Evolutionary conservation across 2,888 invertebrate genomes (phyloP).

Genomic region (Agrilus biguttatus): DNA sequence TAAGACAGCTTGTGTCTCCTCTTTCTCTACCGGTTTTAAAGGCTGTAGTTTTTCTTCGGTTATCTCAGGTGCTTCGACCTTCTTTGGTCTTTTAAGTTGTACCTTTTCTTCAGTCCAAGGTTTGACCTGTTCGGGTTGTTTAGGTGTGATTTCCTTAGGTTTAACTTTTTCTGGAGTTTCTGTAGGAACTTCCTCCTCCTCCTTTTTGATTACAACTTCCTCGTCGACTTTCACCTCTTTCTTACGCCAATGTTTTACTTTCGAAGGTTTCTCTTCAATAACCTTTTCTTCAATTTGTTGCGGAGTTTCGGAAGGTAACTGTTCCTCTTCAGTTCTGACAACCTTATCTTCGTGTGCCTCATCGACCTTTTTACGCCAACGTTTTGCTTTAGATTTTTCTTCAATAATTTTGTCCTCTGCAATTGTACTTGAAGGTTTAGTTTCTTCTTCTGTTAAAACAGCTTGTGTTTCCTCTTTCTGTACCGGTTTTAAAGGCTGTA

Average conservation of each 20-base stretch:
- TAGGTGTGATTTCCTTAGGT: no score
- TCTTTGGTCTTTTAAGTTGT: not conserved
- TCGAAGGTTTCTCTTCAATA: slow-evolving; percentile 8
- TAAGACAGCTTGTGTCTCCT: not conserved
- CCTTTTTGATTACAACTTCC: slow-evolving; percentile 1
- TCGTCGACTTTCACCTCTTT: slow-evolving; percentile 4
- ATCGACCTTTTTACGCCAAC: slow-evolving; percentile 6
- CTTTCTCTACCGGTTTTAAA: not conserved
- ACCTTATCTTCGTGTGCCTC: slow-evolving; percentile 5
- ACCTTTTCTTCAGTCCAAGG: slow-evolving; percentile 6
- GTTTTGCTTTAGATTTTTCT: slow-evolving; percentile 5
- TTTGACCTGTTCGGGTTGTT: slow-evolving; percentile 18
- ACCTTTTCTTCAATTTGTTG: slow-evolving; percentile 10
- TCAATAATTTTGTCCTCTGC: slow-evolving; percentile 2
- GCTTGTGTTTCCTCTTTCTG: no score
- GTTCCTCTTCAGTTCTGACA: slow-evolving; percentile 1
- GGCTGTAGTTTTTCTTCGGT: no score
- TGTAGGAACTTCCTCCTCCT: slow-evolving; percentile 19
- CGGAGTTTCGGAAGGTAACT: not conserved
- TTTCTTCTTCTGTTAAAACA: slow-evolving; percentile 12
- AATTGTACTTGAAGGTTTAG: slow-evolving; percentile 10
- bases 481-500: not conserved
- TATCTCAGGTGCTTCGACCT: not conserved
- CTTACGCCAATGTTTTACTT: slow-evolving; percentile 2
- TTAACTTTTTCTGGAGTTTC: no score